These are phyloP conservation scores for Gracilinanus agilis DNA, from an alignment of 2,113 vertebrate species.

Conservation along the genomic window DNA sequence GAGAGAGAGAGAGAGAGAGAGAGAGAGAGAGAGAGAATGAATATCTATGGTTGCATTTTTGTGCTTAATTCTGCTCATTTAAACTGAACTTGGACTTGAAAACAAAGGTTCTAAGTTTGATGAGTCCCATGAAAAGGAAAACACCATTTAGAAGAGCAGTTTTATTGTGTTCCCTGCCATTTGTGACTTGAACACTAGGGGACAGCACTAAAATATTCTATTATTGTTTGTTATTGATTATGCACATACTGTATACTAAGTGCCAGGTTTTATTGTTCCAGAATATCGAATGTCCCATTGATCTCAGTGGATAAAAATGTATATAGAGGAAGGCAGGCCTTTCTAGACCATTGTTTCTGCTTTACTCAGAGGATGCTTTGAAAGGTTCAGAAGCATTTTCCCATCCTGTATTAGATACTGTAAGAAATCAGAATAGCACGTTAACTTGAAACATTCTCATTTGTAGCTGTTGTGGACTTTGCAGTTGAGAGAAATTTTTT, in stretches of 20 bases:
- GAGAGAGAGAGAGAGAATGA: no score
- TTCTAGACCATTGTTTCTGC: conserved; percentile 30
- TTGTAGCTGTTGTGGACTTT: neutral
- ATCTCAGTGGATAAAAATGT: conserved; percentile 50
- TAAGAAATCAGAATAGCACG: conserved; percentile 15
- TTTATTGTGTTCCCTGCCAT: conserved; percentile 65
- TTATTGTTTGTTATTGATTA: conserved; percentile 72
- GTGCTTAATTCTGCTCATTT: neutral
- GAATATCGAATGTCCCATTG: conserved; percentile 41
- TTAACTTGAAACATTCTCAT: conserved; percentile 5
- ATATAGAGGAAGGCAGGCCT: conserved; percentile 34
- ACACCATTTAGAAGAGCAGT: neutral
- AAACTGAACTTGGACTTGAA: neutral
- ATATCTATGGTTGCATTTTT: neutral
- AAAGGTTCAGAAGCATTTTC: conserved; percentile 49
- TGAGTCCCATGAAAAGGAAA: conserved; percentile 22
- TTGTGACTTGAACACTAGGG: conserved; percentile 80
- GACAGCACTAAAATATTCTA: conserved; percentile 81
- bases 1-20: no score
- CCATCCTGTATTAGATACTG: neutral
- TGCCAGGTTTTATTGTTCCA: conserved; percentile 48
- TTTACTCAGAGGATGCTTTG: conserved; percentile 37
- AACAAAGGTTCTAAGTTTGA: neutral
- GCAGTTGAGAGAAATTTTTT: neutral
- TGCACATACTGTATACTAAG: conserved; percentile 45